A percentile compares a stretch with the other conserved stretches of the same genome.
These are phyloP conservation scores for Trematomus bernacchii DNA, from an alignment of 2,797 vertebrate genomes.

Conservation along the genomic window DNA sequence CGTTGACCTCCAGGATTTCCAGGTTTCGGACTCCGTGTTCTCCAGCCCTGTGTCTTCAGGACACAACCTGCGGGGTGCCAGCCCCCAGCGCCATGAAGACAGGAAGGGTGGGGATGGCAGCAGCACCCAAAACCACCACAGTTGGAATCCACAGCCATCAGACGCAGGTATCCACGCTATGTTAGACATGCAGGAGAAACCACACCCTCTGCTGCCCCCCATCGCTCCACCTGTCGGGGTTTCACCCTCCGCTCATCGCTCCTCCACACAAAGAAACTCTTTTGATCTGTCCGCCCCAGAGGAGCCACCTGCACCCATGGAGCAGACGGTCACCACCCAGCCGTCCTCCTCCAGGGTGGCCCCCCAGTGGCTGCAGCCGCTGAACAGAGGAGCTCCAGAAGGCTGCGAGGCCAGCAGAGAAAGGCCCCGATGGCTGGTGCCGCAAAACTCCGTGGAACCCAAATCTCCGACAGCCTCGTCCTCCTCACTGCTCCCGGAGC, in stretches of 20 bases:
- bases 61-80: slow-evolving; percentile 69
- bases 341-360: slow-evolving; percentile 76
- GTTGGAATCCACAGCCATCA: slow-evolving; percentile 31
- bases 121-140: slow-evolving; percentile 54
- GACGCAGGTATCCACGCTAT: slow-evolving; percentile 53
- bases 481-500: slow-evolving; percentile 74
- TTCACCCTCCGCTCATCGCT: slow-evolving; percentile 35
- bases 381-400: slow-evolving; percentile 67
- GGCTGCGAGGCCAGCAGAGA: slow-evolving; percentile 70
- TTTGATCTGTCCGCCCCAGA: slow-evolving; percentile 71
- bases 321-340: slow-evolving; percentile 82
- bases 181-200: slow-evolving; percentile 71
- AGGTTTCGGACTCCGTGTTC: slow-evolving; percentile 73
- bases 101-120: slow-evolving; percentile 46
- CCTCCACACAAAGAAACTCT: slow-evolving; percentile 60
- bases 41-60: slow-evolving; percentile 79
- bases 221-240: slow-evolving; percentile 42
- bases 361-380: slow-evolving; percentile 90
- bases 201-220: slow-evolving; percentile 36
- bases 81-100: slow-evolving; percentile 56
- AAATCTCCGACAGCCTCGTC: slow-evolving; percentile 47
- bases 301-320: slow-evolving; percentile 71
- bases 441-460: slow-evolving; percentile 73
- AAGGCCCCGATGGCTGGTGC: slow-evolving; percentile 87
- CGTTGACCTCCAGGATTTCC: slow-evolving; percentile 82